These are phyloP conservation scores for Umimayanthus kanabou DNA, from an alignment of 92 coral and sea anemone genomes.

Conservation along the genomic window DNA sequence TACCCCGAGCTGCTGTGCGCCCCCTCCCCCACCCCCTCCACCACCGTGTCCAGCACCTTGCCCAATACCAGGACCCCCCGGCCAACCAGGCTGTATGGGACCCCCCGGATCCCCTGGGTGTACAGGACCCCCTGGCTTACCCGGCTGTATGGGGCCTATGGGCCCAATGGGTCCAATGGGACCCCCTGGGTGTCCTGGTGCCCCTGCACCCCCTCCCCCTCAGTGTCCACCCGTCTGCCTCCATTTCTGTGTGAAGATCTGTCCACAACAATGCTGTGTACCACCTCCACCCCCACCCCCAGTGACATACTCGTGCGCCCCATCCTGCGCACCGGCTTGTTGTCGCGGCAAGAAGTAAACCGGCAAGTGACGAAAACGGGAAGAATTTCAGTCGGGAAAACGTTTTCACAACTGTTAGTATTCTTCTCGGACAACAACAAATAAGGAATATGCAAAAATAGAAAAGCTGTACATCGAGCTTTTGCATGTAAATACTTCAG, in stretches of 20 bases:
- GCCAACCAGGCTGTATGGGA: slow-evolving; percentile 90
- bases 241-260: slow-evolving; percentile 92
- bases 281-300: slow-evolving; percentile 67
- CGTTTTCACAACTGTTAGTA: neutral
- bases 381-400: neutral
- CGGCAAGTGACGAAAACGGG: neutral
- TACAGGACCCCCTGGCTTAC: slow-evolving; percentile 63
- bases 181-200: slow-evolving; percentile 88
- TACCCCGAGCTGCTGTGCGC: slow-evolving; percentile 70
- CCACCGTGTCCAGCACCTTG: slow-evolving; percentile 26
- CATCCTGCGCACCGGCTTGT: slow-evolving; percentile 63
- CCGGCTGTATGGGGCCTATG: slow-evolving; percentile 81
- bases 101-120: slow-evolving; percentile 87
- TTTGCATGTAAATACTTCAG: no score
- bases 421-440: neutral
- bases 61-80: slow-evolving; percentile 85
- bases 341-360: slow-evolving; percentile 49
- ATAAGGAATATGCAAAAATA: neutral
- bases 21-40: slow-evolving; percentile 72
- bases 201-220: slow-evolving; percentile 90
- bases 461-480: neutral
- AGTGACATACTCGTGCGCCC: slow-evolving; percentile 63
- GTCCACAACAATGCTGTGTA: slow-evolving; percentile 76
- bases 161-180: slow-evolving; percentile 92
- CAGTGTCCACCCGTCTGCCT: slow-evolving; percentile 94